Conservation (phyloP, 2,797 vertebrate species). For the Lithobates pipiens region DNA sequence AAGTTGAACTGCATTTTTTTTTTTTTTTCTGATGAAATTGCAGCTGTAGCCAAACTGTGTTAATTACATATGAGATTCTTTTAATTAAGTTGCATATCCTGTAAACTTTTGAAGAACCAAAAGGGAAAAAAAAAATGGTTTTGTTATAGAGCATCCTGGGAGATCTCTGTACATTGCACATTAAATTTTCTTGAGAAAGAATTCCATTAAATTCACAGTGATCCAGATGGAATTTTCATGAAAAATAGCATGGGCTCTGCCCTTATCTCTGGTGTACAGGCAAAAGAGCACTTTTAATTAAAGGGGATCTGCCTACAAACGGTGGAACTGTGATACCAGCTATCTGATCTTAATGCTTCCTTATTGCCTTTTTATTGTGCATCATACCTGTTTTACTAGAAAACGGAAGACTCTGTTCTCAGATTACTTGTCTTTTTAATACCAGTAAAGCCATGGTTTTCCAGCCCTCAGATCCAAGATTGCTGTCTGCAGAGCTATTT, state of each 20-base stretch:
- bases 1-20: no score
- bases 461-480: not conserved
- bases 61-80: conserved; percentile 21
- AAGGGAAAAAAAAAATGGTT: not conserved
- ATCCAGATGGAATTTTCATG: not conserved
- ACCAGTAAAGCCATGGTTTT: not conserved
- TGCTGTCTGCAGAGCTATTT: not conserved
- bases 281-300: not conserved
- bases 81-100: conserved; percentile 5
- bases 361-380: not conserved
- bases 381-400: not conserved
- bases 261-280: not conserved
- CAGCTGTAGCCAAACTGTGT: not conserved
- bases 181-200: not conserved
- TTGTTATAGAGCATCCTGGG: conserved; percentile 18
- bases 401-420: not conserved
- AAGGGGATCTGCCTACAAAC: not conserved
- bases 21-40: not conserved
- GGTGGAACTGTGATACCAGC: not conserved
- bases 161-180: not conserved
- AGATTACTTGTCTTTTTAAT: not conserved
- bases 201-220: not conserved
- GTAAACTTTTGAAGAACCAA: not conserved
- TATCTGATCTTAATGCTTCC: not conserved
- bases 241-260: not conserved